Conservation (phyloP, 2,888 invertebrate species). For the Pollenia angustigena region DNA sequence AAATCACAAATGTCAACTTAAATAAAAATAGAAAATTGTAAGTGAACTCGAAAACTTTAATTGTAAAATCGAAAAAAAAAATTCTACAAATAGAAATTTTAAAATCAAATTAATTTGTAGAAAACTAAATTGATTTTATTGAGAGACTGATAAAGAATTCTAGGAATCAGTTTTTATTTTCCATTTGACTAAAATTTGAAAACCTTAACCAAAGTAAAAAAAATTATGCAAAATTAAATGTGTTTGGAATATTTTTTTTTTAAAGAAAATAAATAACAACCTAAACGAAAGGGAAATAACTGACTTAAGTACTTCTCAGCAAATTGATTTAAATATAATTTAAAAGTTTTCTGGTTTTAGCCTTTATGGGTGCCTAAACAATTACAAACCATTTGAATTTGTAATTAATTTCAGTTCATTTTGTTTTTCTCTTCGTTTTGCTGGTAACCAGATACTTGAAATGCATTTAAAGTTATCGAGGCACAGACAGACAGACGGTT, state of each 20-base stretch:
- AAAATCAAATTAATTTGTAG: neutral
- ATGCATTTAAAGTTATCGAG: constrained; percentile 38
- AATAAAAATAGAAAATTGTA: constrained; percentile 2
- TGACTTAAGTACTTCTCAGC: neutral
- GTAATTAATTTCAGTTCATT: constrained; percentile 57
- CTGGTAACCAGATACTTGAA: constrained; percentile 30
- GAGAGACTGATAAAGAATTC: constrained; percentile 54
- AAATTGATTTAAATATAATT: constrained; percentile 11
- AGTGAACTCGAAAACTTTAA: neutral
- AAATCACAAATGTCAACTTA: neutral
- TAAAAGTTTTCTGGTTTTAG: neutral
- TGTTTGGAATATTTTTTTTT: constrained; percentile 52
- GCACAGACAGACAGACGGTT: constrained; percentile 13
- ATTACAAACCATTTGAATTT: constrained; percentile 65
- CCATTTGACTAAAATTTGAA: constrained; percentile 1
- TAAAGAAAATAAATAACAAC: constrained; percentile 8
- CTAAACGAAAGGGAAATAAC: neutral
- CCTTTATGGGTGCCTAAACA: constrained; percentile 38
- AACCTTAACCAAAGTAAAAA: neutral
- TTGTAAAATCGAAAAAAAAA: neutral
- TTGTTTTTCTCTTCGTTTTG: neutral
- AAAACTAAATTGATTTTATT: constrained; percentile 33
- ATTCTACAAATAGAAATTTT: neutral
- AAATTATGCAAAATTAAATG: constrained; percentile 43
- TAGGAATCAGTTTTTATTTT: constrained; percentile 18